Evolutionary conservation across 1,140 invertebrate species (phyloP), one percentile per base, ranked within the genome.

Genomic region (Drosophila gunungcola): DNA sequence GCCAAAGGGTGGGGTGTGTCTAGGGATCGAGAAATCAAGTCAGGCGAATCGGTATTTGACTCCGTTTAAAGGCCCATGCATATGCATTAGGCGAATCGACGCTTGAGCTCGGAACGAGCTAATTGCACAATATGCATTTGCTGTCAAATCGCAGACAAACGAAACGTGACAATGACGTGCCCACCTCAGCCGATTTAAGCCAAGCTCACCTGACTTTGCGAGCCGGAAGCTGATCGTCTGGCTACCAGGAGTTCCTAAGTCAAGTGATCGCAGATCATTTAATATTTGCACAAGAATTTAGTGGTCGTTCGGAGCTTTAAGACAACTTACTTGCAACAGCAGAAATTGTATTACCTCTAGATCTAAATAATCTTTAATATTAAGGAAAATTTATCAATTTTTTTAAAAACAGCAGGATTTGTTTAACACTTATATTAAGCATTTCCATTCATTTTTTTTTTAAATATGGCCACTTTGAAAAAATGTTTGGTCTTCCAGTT

Each of bases 101-200:
- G 64, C 58, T 49, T 51, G 25, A 45, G 57, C 55, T 36, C 46
- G 43, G 48, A 56, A 45, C 80, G 57, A 61, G 57, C 68, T 73
- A 77, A 84, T 76, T 79, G 58, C 55, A 70, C 76, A 72, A 60
- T 73, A 49, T 32, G n/a, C 13, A 53, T 61, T 62, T 65, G 55
- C 43, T 48, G 54, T 64, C 60, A 13, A n/a, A 34, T 51, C 54
- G 38, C 48, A 51, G 54, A 56, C 52, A 38, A 78, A 73, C 57
- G 53, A 73, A 74, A 82, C 74, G 75, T 82, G 79, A 81, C 80
- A 86, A 79, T 76, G 69, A 79, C 77, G 79, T 61, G 48, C 68
- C 21, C 55, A 36, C 41, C 45, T 43, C 69, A 60, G 45, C 65
- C 45, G 68, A 62, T 54, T 13, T 11, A 7, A 34, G 48, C 36